These are phyloP conservation scores for Urocitellus parryii DNA, from an alignment of 2,113 vertebrate species.

Conservation along the genomic window DNA sequence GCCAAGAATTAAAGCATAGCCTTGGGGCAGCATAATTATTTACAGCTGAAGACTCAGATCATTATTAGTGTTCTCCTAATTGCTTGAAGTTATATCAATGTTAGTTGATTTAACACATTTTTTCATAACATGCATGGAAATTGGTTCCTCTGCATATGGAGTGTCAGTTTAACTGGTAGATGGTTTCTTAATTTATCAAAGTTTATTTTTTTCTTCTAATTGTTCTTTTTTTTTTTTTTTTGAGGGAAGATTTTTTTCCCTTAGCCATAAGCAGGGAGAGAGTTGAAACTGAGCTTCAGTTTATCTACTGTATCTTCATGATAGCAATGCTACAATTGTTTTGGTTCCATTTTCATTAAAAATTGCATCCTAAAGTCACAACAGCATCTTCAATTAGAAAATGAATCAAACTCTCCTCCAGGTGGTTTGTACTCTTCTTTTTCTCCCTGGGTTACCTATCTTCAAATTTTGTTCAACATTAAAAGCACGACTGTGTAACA, in stretches of 20 bases:
- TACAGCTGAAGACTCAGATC: slow-evolving; percentile 99
- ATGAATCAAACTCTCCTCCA: slow-evolving; percentile 78
- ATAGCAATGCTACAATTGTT: slow-evolving; percentile 56
- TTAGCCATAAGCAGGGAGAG: slow-evolving; percentile 55
- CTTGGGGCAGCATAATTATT: slow-evolving; percentile 99
- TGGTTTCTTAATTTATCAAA: slow-evolving; percentile 81
- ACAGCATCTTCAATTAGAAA: slow-evolving; percentile 76
- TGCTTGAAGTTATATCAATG: slow-evolving; percentile 99
- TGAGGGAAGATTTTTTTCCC: slow-evolving; percentile 57
- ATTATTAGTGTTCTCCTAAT: slow-evolving; percentile 99
- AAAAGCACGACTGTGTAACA: neutral
- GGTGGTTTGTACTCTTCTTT: slow-evolving; percentile 56
- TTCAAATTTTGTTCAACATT: slow-evolving; percentile 56
- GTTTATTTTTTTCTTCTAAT: slow-evolving; percentile 64
- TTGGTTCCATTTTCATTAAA: slow-evolving; percentile 76
- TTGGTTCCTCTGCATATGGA: slow-evolving; percentile 93
- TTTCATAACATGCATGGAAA: slow-evolving; percentile 93
- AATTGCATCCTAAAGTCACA: slow-evolving; percentile 69
- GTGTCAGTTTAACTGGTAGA: slow-evolving; percentile 88
- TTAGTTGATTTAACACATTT: slow-evolving; percentile 98
- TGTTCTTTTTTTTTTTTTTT: slow-evolving; percentile 57
- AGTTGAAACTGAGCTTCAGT: slow-evolving; percentile 61
- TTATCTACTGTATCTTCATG: slow-evolving; percentile 71
- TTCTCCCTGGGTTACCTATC: neutral
- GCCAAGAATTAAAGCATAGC: slow-evolving; percentile 98